These are phyloP conservation scores for Trisateles emortualis DNA, from an alignment of 2,888 invertebrate genomes.

Conservation along the genomic window DNA sequence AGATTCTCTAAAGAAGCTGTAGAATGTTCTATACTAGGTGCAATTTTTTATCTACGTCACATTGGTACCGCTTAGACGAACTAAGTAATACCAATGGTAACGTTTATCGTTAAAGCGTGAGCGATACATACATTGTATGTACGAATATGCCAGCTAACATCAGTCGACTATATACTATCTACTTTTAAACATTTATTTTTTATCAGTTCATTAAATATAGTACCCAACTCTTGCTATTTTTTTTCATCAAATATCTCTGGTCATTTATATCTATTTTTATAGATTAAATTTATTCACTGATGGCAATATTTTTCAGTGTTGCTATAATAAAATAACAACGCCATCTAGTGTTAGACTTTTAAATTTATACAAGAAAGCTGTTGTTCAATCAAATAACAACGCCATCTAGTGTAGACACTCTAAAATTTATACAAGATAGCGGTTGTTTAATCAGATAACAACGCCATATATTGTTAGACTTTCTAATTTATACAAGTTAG, in stretches of 20 bases:
- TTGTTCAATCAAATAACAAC: conserved; percentile 35
- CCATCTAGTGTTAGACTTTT: neutral
- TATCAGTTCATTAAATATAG: conserved; percentile 9
- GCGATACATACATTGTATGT: conserved; percentile 24
- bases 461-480: neutral
- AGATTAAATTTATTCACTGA: conserved; percentile 24
- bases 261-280: conserved; percentile 16
- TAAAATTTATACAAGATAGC: too few species aligned
- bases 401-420: neutral
- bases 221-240: conserved; percentile 7
- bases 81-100: conserved; percentile 11
- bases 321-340: conserved; percentile 8
- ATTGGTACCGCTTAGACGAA: conserved; percentile 5
- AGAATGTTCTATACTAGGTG: conserved; percentile 12
- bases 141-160: conserved; percentile 33
- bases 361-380: conserved; percentile 25
- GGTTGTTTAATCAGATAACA: too few species aligned
- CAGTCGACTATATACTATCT: conserved; percentile 29
- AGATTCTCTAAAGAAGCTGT: conserved; percentile 1
- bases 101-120: conserved; percentile 13
- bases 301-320: conserved; percentile 34
- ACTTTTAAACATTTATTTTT: conserved; percentile 8
- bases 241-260: conserved; percentile 1
- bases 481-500: conserved; percentile 31
- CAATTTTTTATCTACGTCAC: conserved; percentile 7